Base-by-base conservation (phyloP, 2,113 vertebrate genomes). In the Ceuthmochares aereus region DNA sequence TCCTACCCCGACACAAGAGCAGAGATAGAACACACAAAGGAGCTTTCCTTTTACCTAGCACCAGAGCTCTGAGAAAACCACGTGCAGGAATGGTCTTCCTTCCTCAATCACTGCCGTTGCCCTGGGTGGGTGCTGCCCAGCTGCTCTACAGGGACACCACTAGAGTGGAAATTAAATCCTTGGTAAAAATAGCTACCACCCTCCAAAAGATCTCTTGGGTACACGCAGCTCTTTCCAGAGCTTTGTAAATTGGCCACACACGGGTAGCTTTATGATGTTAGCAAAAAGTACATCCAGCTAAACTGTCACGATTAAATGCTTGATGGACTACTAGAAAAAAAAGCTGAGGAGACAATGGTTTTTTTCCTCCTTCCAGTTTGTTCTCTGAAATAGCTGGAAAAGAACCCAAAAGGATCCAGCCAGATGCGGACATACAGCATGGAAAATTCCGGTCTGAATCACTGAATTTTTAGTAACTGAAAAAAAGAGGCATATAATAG, bases 381-480 rank as follows among this genome's bases (percentile, higher is more conserved):
- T 82, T 94, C 91, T 95, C 54, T 82, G 37, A 87, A 94, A 95
- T 67, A 89, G 84, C 66, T 96, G 91, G 84, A 91, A 94, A 93
- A 87, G 91, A 89, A 95, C 49, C 72, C 87, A 78, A 95, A 95
- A 85, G 14, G 74, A 87, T 96, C 81, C 84, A 94, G 94, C 89
- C 87, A 62, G 93, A 96, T 84, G 93, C 96, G 96, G 89, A 82
- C 84, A 94, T 58, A n/a, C 80, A 94, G 89, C 87, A 91, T 69
- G 93, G 95, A 96, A 97, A 96, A 96, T 96, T 96, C 93, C 94
- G 89, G 95, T 76, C 89, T 73, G 84, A 96, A 94, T 77, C 80
- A 96, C 78, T 66, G 42, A 94, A 96, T 45, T 87, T 91, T 91
- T 29, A 91, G 74, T 78, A 85, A 93, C 45, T 69, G 49, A 94